Conservation (phyloP, 2,888 invertebrate species). For the Calliphora vomitoria region DNA sequence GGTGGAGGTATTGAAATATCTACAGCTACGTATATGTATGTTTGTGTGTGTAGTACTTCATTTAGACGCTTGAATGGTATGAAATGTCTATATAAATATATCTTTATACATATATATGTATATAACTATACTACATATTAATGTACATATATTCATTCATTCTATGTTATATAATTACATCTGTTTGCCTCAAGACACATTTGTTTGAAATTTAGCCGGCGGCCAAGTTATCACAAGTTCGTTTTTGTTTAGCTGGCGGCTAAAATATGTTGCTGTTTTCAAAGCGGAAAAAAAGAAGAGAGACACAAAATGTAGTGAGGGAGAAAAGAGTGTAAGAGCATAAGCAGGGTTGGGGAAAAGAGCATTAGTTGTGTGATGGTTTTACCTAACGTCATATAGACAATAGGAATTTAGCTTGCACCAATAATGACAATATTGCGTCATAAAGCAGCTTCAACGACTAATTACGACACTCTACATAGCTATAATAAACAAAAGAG, state of each 20-base stretch:
- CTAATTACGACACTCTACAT: too few species aligned
- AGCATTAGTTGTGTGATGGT: neutral
- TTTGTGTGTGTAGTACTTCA: too few species aligned
- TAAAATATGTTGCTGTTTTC: constrained; percentile 79
- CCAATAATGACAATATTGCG: too few species aligned
- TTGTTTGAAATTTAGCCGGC: constrained; percentile 81
- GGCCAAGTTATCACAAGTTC: constrained; percentile 84
- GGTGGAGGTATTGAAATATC: too few species aligned
- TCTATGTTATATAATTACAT: constrained; percentile 80
- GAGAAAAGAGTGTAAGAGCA: constrained; percentile 1
- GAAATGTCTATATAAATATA: constrained; percentile 49
- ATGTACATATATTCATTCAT: constrained; percentile 46
- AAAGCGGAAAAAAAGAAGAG: constrained; percentile 30
- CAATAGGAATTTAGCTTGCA: too few species aligned
- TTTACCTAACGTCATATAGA: neutral
- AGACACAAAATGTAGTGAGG: constrained; percentile 31
- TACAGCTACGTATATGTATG: too few species aligned
- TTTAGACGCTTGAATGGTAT: constrained; percentile 7
- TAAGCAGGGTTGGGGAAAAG: neutral
- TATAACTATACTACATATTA: neutral
- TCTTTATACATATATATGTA: constrained; percentile 35
- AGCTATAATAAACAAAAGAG: too few species aligned
- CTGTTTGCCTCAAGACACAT: constrained; percentile 79
- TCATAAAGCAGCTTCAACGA: too few species aligned
- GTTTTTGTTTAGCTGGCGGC: constrained; percentile 81